Base-by-base conservation (phyloP, 1,140 invertebrate species). In the Augochlora pura region DNA sequence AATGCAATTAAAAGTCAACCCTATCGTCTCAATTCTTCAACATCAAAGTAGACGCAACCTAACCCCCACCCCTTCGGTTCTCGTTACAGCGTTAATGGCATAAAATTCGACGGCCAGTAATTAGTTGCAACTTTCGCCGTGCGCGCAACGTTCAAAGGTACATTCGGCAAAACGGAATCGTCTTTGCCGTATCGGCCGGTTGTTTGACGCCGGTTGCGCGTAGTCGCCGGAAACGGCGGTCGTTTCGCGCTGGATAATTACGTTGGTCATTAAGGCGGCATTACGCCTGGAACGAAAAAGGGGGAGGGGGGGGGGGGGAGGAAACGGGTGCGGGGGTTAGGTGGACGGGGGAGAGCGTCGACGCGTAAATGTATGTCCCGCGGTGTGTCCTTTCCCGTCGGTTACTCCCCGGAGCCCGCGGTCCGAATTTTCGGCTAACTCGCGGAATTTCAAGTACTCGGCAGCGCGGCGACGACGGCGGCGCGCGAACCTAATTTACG, bases 391-490 rank as follows among this genome's bases (percentile, higher is more conserved):
- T n/a, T n/a, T n/a, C n/a, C 54, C 39, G 16, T n/a, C 10, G 54
- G 54, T 21, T 32, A n/a, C 10, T 25, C 67, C 38, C 46, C 6
- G 4, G 59, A 32, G 49, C 12, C 12, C 27, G 32, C n/a, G n/a
- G n/a, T 23, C 64, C 39, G 42, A 77, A 78, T 64, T 78, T 72
- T 78, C 68, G 76, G 46, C 46, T 57, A 78, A 72, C 76, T 78
- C 76, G 32, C 42, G 49, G 68, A 78, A 71, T 72, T 54, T 77
- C 67, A 52, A 76, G 66, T 52, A 46, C 16, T 9, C 60, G 42
- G 42, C 42, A 4, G 32, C 32, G 32, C 32, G 32, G 32, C 32
- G 32, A 39, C 12, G 10, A 16, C 1, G 63, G 16, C 46, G 66
- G 14, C 9, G 42, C 75, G 59, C 32, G 76, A 72, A 70, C 60